A percentile compares a stretch with the other conserved stretches of the same genome.
These are phyloP conservation scores for Bellardia bayeri DNA, from an alignment of 2,888 invertebrate species.

Conservation along the genomic window DNA sequence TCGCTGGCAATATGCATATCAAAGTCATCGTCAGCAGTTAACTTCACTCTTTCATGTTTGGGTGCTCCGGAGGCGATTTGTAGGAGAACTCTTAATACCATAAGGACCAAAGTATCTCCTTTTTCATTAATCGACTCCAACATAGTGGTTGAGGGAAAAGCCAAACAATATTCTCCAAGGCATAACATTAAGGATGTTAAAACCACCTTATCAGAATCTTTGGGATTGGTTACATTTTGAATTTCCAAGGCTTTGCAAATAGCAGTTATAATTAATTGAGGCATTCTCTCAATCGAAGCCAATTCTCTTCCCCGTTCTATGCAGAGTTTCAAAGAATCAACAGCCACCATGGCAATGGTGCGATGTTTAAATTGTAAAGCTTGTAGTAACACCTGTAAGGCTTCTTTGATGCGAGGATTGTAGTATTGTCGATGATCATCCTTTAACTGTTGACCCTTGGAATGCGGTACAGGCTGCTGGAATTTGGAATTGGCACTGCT, in stretches of 20 bases:
- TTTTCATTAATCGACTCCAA: constrained; percentile 83
- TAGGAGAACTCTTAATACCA: constrained; percentile 89
- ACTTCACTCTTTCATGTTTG: constrained; percentile 81
- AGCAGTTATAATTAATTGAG: constrained; percentile 82
- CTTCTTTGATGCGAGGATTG: constrained; percentile 83
- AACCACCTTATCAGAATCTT: constrained; percentile 83
- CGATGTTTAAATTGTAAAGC: constrained; percentile 84
- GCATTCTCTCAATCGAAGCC: constrained; percentile 81
- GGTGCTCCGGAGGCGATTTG: constrained; percentile 82
- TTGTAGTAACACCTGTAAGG: constrained; percentile 83
- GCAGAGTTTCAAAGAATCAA: constrained; percentile 83
- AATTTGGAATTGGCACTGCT: constrained; percentile 73
- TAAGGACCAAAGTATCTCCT: constrained; percentile 86
- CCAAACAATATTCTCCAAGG: constrained; percentile 97
- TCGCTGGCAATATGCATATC: constrained; percentile 83
- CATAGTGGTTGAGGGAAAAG: constrained; percentile 89
- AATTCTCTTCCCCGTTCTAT: constrained; percentile 82
- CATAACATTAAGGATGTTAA: constrained; percentile 91
- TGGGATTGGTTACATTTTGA: constrained; percentile 82
- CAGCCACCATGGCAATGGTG: constrained; percentile 83
- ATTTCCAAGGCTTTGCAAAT: constrained; percentile 84
- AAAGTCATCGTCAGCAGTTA: constrained; percentile 83
- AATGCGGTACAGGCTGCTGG: constrained; percentile 80
- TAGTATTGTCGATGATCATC: constrained; percentile 73
- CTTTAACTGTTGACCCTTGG: constrained; percentile 73